A percentile compares a stretch with the other conserved stretches of the same genome.
These are phyloP conservation scores for Heterodera carotae DNA, from an alignment of 1,140 invertebrate species.

Conservation along the genomic window DNA sequence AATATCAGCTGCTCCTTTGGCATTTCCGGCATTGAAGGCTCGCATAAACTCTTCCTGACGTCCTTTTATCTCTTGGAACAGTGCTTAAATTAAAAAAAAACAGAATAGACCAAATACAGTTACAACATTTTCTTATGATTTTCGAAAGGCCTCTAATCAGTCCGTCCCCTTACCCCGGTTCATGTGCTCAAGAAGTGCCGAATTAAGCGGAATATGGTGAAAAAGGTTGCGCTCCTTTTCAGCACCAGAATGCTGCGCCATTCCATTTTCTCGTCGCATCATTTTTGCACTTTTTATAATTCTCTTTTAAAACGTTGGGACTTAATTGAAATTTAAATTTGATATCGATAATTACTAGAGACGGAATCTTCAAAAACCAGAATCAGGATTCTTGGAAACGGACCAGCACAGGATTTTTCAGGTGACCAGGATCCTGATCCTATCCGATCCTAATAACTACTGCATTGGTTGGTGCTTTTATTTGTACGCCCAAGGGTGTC, in stretches of 20 bases:
- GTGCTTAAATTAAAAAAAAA: conserved; percentile 51
- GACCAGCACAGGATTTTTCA: too few relatives aligned
- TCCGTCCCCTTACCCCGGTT: conserved; percentile 41
- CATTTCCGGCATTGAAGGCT: conserved; percentile 62
- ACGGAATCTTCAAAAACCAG: too few relatives aligned
- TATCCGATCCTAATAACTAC: too few relatives aligned
- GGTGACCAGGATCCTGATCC: too few relatives aligned
- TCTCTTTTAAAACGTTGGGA: too few relatives aligned
- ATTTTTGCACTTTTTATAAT: neutral
- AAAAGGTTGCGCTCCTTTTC: conserved; percentile 43
- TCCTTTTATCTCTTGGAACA: conserved; percentile 65
- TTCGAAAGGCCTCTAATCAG: conserved; percentile 21
- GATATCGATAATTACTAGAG: too few relatives aligned
- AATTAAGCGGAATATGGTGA: conserved; percentile 48
- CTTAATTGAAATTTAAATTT: too few relatives aligned
- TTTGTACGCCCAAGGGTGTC: too few relatives aligned
- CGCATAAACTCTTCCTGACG: conserved; percentile 64
- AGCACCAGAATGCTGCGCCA: neutral
- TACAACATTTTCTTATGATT: conserved; percentile 4
- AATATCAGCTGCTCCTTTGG: conserved; percentile 53
- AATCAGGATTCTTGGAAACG: too few relatives aligned
- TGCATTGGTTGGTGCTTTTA: too few relatives aligned
- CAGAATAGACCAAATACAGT: neutral
- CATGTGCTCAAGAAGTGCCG: conserved; percentile 45
- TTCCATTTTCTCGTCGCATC: conserved; percentile 13